phyloP scores from a whole-genome alignment of 2,888 invertebrate species.

The Tetragonula carbonaria region DNA sequence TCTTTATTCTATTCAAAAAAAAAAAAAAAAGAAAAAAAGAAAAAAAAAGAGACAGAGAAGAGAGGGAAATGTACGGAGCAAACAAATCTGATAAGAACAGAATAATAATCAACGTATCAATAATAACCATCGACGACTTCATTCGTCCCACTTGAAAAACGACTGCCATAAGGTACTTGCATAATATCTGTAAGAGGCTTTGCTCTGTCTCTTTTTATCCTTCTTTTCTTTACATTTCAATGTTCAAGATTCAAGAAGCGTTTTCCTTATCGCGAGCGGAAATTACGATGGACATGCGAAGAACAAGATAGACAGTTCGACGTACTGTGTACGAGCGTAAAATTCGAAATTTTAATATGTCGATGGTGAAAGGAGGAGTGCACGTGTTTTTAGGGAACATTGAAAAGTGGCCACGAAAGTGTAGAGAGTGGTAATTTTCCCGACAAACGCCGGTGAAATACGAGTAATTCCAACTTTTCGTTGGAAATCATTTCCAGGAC shows the following conservation, averaged over 20 bases:
- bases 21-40: neutral
- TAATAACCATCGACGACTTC: neutral
- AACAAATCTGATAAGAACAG: too few relatives aligned
- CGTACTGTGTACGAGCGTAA: constrained; percentile 18
- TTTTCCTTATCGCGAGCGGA: neutral
- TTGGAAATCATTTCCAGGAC: constrained; percentile 4
- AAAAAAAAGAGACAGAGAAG: neutral
- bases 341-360: constrained; percentile 52
- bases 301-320: neutral
- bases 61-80: neutral
- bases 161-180: neutral
- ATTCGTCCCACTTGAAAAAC: neutral
- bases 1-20: neutral
- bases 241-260: constrained; percentile 6
- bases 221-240: constrained; percentile 16
- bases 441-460: neutral
- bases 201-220: neutral
- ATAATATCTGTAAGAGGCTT: constrained; percentile 5
- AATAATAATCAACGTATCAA: too few relatives aligned
- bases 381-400: constrained; percentile 37
- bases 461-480: constrained; percentile 25
- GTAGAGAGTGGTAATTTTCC: constrained; percentile 9
- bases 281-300: neutral
- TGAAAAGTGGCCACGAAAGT: constrained; percentile 25
- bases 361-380: constrained; percentile 25